Percentiles rank a stretch among this genome's conserved stretches.
Evolutionary conservation across 2,888 invertebrate species (phyloP).

Genomic region (Anarsia innoxiella): DNA sequence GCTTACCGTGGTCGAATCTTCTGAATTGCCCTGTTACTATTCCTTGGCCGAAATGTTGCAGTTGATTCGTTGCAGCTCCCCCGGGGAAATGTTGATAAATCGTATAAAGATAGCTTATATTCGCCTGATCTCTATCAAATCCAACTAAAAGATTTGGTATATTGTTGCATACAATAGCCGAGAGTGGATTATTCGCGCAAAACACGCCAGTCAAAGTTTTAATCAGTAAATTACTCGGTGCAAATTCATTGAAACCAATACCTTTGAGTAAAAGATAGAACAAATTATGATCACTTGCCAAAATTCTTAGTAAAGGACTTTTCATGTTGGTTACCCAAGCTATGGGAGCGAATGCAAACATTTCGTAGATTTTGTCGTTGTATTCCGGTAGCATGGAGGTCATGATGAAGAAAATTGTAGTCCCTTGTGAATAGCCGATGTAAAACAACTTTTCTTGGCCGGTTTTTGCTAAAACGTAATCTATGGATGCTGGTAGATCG

Average conservation of each 20-base stretch:
- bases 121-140: conserved; percentile 71
- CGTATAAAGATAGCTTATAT: conserved; percentile 73
- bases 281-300: conserved; percentile 35
- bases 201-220: conserved; percentile 49
- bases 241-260: conserved; percentile 77
- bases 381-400: conserved; percentile 68
- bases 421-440: conserved; percentile 83
- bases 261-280: conserved; percentile 32
- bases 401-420: conserved; percentile 76
- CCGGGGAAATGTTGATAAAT: conserved; percentile 70
- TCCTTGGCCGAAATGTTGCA: conserved; percentile 71
- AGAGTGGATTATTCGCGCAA: conserved; percentile 55
- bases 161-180: conserved; percentile 74
- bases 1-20: conserved; percentile 43
- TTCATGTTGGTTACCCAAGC: conserved; percentile 61
- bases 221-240: conserved; percentile 73
- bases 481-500: conserved; percentile 88
- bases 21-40: conserved; percentile 40
- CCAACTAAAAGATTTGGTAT: conserved; percentile 77
- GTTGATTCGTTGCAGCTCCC: conserved; percentile 69
- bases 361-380: conserved; percentile 68
- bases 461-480: conserved; percentile 76
- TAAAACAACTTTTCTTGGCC: conserved; percentile 74
- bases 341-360: conserved; percentile 76
- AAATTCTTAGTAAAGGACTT: conserved; percentile 42